These are phyloP conservation scores for Dicaeum eximium DNA, from an alignment of 2,113 vertebrate species.

Conservation along the genomic window DNA sequence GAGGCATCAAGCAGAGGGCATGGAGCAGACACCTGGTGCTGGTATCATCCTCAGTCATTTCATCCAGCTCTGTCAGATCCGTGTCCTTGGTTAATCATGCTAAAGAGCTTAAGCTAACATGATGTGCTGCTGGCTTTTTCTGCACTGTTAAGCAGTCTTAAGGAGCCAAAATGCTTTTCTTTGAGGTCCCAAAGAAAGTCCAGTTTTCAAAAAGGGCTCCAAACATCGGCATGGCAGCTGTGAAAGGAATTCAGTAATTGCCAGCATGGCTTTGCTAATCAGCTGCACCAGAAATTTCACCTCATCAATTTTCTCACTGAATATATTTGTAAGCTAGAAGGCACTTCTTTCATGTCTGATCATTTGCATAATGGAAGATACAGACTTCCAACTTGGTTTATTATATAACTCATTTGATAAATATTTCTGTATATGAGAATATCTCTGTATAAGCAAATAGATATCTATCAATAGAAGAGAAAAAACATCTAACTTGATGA, in stretches of 20 bases:
- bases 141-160: not conserved
- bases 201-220: not conserved
- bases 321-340: not conserved
- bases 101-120: not conserved
- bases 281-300: not conserved
- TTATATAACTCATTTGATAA: not conserved
- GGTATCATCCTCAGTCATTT: constrained; percentile 33
- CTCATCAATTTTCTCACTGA: not conserved
- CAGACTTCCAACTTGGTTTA: not conserved
- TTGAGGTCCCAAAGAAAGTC: not conserved
- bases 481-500: not conserved
- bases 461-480: not conserved
- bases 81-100: not conserved
- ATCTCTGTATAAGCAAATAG: not conserved
- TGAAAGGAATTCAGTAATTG: not conserved
- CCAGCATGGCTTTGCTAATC: not conserved
- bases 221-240: not conserved
- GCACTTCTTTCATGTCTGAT: not conserved
- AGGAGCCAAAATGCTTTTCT: not conserved
- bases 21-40: constrained; percentile 17
- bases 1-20: not conserved
- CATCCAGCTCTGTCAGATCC: constrained; percentile 9
- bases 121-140: not conserved
- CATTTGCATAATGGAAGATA: not conserved
- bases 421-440: not conserved